phyloP scores from a whole-genome alignment of 2,888 invertebrate genomes.

The Pristionchus maxplancki region DNA sequence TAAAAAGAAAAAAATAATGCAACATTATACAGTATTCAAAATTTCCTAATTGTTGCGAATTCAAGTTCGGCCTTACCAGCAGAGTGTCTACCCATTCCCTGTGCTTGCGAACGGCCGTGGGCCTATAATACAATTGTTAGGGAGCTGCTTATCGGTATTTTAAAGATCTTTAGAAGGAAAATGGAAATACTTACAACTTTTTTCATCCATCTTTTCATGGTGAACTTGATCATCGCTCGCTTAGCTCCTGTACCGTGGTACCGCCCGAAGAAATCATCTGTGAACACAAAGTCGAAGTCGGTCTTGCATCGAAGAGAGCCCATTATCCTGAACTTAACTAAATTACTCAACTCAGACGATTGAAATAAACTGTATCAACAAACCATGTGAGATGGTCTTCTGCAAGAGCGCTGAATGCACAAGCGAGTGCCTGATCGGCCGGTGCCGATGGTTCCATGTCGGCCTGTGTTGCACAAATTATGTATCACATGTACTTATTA shows the following conservation, averaged over 20 bases:
- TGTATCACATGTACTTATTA: not conserved
- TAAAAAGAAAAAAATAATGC: no score
- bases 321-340: not conserved
- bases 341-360: not conserved
- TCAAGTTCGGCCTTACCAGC: not conserved
- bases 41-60: not conserved
- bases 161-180: no score
- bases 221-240: not conserved
- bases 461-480: not conserved
- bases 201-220: constrained; percentile 17
- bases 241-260: constrained; percentile 47
- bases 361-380: not conserved
- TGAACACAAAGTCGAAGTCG: not conserved
- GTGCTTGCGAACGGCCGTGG: not conserved
- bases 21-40: not conserved
- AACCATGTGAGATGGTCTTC: constrained; percentile 31
- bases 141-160: no score
- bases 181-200: not conserved
- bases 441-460: constrained; percentile 7
- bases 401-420: not conserved
- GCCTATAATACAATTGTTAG: no score
- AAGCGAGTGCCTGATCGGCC: not conserved
- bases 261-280: constrained; percentile 32
- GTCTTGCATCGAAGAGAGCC: not conserved
- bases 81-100: constrained; percentile 41